Conservation (phyloP, 2,888 invertebrate genomes). For the Heterodera filipjevi region DNA sequence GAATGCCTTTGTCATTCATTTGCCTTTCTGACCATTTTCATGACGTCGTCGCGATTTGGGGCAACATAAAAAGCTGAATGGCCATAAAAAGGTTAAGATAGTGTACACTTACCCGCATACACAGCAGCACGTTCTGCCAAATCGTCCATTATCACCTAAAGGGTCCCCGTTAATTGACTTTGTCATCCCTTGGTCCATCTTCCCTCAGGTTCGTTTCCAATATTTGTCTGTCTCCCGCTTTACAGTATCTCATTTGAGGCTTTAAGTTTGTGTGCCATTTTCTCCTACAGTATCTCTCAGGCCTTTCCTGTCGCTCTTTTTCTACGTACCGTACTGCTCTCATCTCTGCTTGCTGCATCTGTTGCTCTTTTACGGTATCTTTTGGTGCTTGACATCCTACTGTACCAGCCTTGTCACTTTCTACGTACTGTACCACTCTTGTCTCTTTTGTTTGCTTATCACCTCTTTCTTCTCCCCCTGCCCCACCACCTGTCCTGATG, state of each 20-base stretch:
- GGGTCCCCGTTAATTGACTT: too few species aligned
- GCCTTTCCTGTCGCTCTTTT: too few species aligned
- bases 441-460: conserved; percentile 17
- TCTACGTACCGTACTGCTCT: too few species aligned
- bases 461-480: not conserved
- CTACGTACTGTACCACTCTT: conserved; percentile 33
- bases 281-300: too few species aligned
- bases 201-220: too few species aligned
- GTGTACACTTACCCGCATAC: conserved; percentile 49
- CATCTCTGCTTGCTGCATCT: too few species aligned
- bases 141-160: conserved; percentile 60
- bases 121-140: conserved; percentile 60
- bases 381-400: too few species aligned
- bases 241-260: too few species aligned
- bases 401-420: not conserved
- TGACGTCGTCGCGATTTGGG: conserved; percentile 59
- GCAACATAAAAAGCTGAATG: conserved; percentile 57
- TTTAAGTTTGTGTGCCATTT: too few species aligned
- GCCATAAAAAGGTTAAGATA: not conserved
- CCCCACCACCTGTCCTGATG: conserved; percentile 7
- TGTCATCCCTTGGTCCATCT: too few species aligned
- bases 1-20: too few species aligned
- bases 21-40: conserved; percentile 48
- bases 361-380: not conserved
- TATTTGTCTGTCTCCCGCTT: too few species aligned